Percentiles rank a stretch among this genome's conserved stretches.
These are phyloP conservation scores for Nesospiza acunhae DNA, from an alignment of 2,113 vertebrate species.

Conservation along the genomic window DNA sequence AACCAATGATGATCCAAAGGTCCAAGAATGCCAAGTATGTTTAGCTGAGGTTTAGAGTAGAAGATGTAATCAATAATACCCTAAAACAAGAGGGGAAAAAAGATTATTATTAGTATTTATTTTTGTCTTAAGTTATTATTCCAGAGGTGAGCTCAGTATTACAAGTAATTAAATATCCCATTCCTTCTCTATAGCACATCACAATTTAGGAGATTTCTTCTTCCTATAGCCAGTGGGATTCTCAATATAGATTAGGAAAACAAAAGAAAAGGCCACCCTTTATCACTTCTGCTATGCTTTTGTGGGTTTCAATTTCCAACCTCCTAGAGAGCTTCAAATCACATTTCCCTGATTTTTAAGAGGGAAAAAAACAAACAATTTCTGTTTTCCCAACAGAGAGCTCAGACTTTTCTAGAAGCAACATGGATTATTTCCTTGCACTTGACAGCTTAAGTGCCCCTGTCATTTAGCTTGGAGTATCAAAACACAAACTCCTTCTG, in stretches of 20 bases:
- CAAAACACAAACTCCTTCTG: neutral
- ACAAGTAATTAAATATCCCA: neutral
- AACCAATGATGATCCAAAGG: constrained; percentile 97
- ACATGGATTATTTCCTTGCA: neutral
- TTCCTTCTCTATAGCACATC: neutral
- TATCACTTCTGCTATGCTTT: neutral
- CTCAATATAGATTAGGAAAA: neutral
- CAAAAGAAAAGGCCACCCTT: neutral
- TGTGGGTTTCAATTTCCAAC: neutral
- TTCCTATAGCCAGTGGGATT: neutral
- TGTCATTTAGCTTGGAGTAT: neutral
- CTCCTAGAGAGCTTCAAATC: neutral
- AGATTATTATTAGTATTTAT: neutral
- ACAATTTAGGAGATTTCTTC: neutral
- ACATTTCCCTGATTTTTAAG: neutral
- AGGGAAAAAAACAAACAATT: neutral
- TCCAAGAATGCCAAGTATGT: constrained; percentile 93
- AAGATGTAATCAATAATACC: constrained; percentile 99
- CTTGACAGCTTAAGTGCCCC: neutral
- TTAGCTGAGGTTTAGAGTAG: constrained; percentile 97
- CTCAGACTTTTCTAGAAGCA: neutral
- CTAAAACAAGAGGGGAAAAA: constrained; percentile 71
- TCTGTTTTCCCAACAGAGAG: neutral
- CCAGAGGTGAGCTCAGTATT: neutral
- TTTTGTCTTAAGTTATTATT: neutral